Percentiles rank a stretch among this genome's conserved stretches.
Conservation (phyloP, 2,797 vertebrate genomes). For the Artibeus jamaicensis region DNA sequence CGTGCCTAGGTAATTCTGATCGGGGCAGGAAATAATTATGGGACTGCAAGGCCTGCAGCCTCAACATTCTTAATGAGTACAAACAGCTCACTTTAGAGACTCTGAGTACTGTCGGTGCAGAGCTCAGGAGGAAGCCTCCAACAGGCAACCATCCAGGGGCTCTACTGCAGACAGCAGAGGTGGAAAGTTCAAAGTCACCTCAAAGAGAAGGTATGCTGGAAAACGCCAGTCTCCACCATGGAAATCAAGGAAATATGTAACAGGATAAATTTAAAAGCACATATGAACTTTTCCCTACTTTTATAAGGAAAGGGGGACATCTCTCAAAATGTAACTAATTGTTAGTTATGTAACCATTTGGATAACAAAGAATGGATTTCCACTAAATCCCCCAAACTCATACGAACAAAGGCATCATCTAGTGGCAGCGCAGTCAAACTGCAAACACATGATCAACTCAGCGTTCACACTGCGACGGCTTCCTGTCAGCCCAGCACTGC, state of each 20-base stretch:
- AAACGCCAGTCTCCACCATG: neutral
- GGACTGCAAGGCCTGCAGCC: slow-evolving; percentile 32
- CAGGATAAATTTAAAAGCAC: neutral
- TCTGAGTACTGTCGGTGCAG: slow-evolving; percentile 30
- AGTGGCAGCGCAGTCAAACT: slow-evolving; percentile 35
- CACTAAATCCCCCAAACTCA: slow-evolving; percentile 16
- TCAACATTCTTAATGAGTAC: slow-evolving; percentile 54
- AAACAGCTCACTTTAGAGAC: slow-evolving; percentile 52
- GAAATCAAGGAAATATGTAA: neutral
- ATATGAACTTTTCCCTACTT: neutral
- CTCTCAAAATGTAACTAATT: slow-evolving; percentile 19
- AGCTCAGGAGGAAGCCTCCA: slow-evolving; percentile 41
- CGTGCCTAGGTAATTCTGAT: neutral
- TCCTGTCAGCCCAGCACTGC: neutral
- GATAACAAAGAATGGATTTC: slow-evolving; percentile 4
- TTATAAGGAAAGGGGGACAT: neutral
- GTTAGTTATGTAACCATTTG: neutral
- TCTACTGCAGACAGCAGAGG: slow-evolving; percentile 2
- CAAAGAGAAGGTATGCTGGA: slow-evolving; percentile 29
- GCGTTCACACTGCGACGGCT: neutral
- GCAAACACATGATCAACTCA: neutral
- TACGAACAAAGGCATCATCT: slow-evolving; percentile 48
- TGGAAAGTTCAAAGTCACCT: slow-evolving; percentile 56
- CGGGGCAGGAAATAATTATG: slow-evolving; percentile 30
- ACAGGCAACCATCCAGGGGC: slow-evolving; percentile 50